phyloP scores from a whole-genome alignment of 2,888 invertebrate species.

The Drosophila trichaetosa region DNA sequence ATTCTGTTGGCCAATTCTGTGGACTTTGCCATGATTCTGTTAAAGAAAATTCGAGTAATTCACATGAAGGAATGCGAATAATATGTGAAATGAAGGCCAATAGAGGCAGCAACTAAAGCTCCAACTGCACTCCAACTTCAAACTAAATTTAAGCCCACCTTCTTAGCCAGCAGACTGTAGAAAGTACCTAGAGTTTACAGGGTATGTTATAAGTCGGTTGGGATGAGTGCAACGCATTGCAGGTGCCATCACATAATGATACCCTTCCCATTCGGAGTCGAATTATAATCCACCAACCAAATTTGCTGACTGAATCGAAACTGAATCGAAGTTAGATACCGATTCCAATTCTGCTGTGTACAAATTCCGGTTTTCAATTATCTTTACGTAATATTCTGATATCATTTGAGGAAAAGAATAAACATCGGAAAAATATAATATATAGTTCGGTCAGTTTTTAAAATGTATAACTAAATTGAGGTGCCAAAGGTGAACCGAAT shows the following conservation, averaged over 20 bases:
- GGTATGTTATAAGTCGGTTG: not conserved
- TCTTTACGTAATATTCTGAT: not conserved
- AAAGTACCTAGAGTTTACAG: fast-evolving
- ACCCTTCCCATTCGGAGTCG: too few relatives aligned
- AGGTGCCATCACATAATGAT: not conserved
- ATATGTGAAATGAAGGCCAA: not conserved
- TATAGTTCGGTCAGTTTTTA: not conserved
- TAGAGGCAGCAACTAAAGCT: not conserved
- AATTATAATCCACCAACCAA: not conserved
- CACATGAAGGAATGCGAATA: not conserved
- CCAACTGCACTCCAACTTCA: not conserved
- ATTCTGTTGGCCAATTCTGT: not conserved
- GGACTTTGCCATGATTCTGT: not conserved
- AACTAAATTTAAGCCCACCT: not conserved
- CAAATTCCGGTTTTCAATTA: too few relatives aligned
- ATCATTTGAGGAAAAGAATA: not conserved
- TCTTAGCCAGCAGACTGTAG: not conserved
- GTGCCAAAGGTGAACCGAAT: not conserved
- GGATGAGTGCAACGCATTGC: not conserved
- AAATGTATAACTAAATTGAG: not conserved
- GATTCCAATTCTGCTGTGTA: not conserved
- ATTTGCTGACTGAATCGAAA: not conserved
- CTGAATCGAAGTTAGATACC: not conserved
- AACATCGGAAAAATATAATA: not conserved
- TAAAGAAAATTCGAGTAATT: not conserved